Evolutionary conservation across 2,888 invertebrate species (phyloP).

Genomic region (Orchestes rusci): DNA sequence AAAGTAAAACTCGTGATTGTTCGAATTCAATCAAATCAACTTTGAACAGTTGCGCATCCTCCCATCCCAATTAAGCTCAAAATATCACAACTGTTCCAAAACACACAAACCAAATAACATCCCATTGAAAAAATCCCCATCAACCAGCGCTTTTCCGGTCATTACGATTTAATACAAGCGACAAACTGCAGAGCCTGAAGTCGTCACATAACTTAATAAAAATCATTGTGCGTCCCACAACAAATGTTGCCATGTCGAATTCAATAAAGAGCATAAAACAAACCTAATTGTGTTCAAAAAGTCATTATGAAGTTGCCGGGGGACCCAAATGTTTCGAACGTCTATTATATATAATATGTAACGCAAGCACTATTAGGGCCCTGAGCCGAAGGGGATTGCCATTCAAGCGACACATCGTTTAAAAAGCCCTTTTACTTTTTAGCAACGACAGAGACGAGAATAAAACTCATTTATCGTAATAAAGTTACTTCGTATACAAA

Average conservation of each 20-base stretch:
- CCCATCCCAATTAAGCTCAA: too few species aligned
- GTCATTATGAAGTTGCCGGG: slow-evolving; percentile 44
- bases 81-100: too few species aligned
- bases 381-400: slow-evolving; percentile 17
- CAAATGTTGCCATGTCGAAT: slow-evolving; percentile 40
- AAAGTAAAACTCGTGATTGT: too few species aligned
- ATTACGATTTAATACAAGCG: background rate
- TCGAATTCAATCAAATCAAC: too few species aligned
- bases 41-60: too few species aligned
- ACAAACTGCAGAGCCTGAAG: slow-evolving; percentile 21
- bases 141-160: too few species aligned
- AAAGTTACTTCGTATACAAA: slow-evolving; percentile 19
- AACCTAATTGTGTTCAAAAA: slow-evolving; percentile 46
- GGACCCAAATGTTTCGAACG: slow-evolving; percentile 40
- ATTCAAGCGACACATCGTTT: slow-evolving; percentile 24
- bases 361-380: slow-evolving; percentile 23
- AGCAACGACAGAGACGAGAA: slow-evolving; percentile 12
- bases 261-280: slow-evolving; percentile 42
- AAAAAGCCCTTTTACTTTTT: slow-evolving; percentile 22
- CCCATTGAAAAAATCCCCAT: too few species aligned
- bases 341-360: slow-evolving; percentile 23
- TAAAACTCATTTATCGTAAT: slow-evolving; percentile 19
- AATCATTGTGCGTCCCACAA: slow-evolving; percentile 35
- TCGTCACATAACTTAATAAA: slow-evolving; percentile 33
- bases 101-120: too few species aligned